Evolutionary conservation across 2,113 vertebrate genomes (phyloP).

Genomic region (Barbus barbus): DNA sequence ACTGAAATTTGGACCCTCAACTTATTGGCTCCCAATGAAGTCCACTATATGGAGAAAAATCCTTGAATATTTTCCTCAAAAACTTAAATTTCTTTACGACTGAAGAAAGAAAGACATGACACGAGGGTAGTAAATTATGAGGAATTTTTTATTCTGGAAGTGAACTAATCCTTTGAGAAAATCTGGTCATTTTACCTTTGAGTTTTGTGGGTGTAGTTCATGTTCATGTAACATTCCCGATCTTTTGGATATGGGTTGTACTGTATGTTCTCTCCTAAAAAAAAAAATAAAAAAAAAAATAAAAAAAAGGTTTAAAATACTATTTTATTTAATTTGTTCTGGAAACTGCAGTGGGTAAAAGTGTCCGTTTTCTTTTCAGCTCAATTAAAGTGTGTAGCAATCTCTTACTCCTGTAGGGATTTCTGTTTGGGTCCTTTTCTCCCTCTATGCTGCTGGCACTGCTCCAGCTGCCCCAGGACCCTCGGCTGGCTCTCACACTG

Average conservation of each 20-base stretch:
- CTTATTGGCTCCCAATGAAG: too few species aligned
- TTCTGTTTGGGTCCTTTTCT: conserved; percentile 79
- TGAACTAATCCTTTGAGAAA: not conserved
- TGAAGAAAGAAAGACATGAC: too few species aligned
- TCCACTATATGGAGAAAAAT: too few species aligned
- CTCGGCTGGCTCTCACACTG: conserved; percentile 90
- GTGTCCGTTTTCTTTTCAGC: not conserved
- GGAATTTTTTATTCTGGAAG: too few species aligned
- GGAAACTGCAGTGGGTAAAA: not conserved
- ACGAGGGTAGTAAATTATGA: too few species aligned
- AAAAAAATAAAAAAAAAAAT: too few species aligned
- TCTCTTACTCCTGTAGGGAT: conserved; percentile 78
- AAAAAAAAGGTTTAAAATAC: not conserved
- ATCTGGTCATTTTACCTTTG: conserved; percentile 66
- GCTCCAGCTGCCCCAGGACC: conserved; percentile 98
- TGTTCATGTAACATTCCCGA: conserved; percentile 70
- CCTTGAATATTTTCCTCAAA: too few species aligned
- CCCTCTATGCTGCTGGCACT: conserved; percentile 92
- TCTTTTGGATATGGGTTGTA: conserved; percentile 67
- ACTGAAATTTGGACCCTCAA: too few species aligned
- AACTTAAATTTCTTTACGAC: too few species aligned
- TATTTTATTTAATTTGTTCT: not conserved
- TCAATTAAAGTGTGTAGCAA: not conserved
- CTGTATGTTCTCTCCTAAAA: conserved; percentile 71
- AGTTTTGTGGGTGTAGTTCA: conserved; percentile 68